phyloP scores from a whole-genome alignment of 2,888 invertebrate species.

The Spatulosminthurus flaviceps region DNA sequence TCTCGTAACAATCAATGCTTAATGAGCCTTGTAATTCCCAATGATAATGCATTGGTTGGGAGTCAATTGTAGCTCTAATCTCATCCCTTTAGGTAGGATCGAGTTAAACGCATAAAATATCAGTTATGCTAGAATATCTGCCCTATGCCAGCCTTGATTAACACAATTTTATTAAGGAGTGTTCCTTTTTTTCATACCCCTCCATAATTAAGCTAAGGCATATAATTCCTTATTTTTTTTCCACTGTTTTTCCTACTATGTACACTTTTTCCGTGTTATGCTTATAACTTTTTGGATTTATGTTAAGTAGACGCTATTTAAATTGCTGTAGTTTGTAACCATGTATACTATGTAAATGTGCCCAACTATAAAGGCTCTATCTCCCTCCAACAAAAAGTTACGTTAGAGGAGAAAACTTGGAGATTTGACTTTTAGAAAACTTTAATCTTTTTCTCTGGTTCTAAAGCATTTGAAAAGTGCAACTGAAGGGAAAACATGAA shows the following conservation, averaged over 20 bases:
- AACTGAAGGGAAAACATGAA: slow-evolving; percentile 10
- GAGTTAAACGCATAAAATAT: background rate
- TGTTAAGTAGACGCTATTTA: too few species aligned
- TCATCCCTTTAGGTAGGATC: background rate
- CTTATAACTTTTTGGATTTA: too few species aligned
- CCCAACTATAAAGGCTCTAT: background rate
- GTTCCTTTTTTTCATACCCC: slow-evolving; percentile 4
- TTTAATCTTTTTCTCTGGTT: background rate
- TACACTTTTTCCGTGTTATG: too few species aligned
- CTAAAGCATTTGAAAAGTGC: background rate
- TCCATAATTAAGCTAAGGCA: background rate
- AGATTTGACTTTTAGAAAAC: slow-evolving; percentile 14
- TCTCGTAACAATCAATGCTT: slow-evolving; percentile 38
- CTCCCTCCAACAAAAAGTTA: background rate
- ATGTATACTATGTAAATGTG: too few species aligned
- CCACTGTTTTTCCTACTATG: too few species aligned
- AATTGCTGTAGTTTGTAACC: too few species aligned
- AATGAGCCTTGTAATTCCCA: slow-evolving; percentile 34
- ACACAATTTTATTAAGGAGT: background rate
- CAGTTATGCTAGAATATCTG: background rate
- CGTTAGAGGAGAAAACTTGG: background rate
- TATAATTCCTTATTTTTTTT: too few species aligned
- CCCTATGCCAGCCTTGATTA: background rate
- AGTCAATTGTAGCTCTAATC: background rate
- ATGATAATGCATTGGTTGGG: background rate